These are phyloP conservation scores for Trachythela sp. DNA, from an alignment of 64 coral and sea anemone species.

Conservation along the genomic window DNA sequence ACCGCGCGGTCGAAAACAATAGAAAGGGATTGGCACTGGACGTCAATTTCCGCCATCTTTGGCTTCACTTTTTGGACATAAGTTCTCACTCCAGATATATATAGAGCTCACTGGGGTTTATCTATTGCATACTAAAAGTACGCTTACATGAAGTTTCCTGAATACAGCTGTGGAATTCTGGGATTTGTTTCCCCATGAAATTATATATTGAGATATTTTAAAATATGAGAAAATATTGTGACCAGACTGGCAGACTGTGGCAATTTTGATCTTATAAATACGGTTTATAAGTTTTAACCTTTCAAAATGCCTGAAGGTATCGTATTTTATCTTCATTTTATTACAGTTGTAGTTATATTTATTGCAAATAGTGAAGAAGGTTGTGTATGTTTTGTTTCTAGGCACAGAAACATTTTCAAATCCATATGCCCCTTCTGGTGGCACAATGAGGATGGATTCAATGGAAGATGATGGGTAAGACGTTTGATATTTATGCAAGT, in stretches of 20 bases:
- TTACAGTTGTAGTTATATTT: background rate
- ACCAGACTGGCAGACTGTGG: background rate
- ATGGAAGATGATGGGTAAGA: conserved; percentile 8
- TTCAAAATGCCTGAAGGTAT: conserved; percentile 24
- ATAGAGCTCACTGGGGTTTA: too few relatives aligned
- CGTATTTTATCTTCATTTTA: background rate
- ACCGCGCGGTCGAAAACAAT: too few relatives aligned
- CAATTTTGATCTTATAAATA: background rate
- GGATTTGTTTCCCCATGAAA: background rate
- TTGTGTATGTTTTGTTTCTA: background rate
- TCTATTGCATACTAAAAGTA: too few relatives aligned
- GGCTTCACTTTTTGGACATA: too few relatives aligned
- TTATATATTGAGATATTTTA: background rate
- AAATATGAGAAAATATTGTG: background rate
- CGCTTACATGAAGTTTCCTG: background rate
- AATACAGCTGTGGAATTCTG: background rate
- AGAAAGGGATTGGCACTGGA: too few relatives aligned
- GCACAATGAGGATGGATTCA: background rate
- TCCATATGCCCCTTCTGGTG: conserved; percentile 4
- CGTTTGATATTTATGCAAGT: background rate
- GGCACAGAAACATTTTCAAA: background rate
- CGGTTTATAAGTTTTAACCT: background rate
- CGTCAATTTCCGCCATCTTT: too few relatives aligned
- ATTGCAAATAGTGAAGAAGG: background rate
- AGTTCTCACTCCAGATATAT: too few relatives aligned